phyloP scores from a whole-genome alignment of 2,113 vertebrate species.

The Micronisus gabar region DNA sequence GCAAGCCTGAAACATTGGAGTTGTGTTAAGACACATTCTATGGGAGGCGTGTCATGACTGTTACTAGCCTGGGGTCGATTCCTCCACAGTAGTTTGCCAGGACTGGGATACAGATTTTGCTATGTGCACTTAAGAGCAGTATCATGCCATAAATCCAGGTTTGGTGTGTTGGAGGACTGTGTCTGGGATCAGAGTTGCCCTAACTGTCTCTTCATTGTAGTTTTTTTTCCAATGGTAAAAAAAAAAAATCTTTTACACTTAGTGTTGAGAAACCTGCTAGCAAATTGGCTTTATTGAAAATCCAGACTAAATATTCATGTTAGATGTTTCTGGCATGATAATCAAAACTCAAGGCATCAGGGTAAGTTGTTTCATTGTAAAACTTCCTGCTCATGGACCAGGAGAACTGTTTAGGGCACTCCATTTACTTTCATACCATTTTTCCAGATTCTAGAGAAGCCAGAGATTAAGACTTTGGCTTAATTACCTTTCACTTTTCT shows the following conservation, averaged over 20 bases:
- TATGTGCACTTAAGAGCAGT: background rate
- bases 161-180: background rate
- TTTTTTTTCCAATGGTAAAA: background rate
- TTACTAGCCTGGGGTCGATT: slow-evolving; percentile 15
- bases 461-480: background rate
- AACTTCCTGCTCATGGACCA: background rate
- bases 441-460: background rate
- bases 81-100: background rate
- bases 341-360: background rate
- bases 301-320: background rate
- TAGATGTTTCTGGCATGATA: background rate
- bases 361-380: background rate
- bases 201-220: background rate
- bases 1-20: background rate
- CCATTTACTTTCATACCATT: background rate
- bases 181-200: background rate
- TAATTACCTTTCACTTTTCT: background rate
- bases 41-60: slow-evolving; percentile 26
- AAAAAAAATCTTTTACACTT: background rate
- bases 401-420: background rate
- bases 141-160: background rate
- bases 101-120: background rate
- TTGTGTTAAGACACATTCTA: slow-evolving; percentile 20
- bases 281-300: background rate
- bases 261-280: background rate